Conservation (phyloP, 1,140 invertebrate genomes). For the Centruroides vittatus region DNA sequence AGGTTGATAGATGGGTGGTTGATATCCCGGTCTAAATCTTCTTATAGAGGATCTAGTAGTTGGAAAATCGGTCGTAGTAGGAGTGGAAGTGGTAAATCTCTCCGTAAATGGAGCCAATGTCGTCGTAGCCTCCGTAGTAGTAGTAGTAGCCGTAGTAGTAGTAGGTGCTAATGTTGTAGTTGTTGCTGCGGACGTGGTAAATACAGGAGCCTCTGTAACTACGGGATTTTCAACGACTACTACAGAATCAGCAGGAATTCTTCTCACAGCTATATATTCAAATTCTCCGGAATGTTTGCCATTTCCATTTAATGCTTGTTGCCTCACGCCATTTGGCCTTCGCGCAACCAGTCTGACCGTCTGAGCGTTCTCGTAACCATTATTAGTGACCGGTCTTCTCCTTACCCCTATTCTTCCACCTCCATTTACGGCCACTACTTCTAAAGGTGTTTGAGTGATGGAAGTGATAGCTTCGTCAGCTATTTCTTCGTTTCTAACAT, state of each 20-base stretch:
- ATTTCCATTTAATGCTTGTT: slow-evolving; percentile 1
- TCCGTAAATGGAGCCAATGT: background rate
- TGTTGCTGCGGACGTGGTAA: slow-evolving; percentile 1
- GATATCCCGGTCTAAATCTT: background rate
- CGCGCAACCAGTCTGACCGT: background rate
- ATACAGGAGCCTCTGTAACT: too few relatives aligned
- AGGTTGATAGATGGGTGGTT: background rate
- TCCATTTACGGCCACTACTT: background rate
- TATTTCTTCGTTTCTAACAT: background rate
- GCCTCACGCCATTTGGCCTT: background rate
- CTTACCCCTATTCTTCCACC: slow-evolving; percentile 3
- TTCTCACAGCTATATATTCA: slow-evolving; percentile 6
- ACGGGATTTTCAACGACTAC: background rate
- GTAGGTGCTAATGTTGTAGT: background rate
- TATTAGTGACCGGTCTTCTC: background rate
- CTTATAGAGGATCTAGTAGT: background rate
- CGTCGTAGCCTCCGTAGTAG: slow-evolving; percentile 4
- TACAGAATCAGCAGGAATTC: background rate
- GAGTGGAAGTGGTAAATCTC: background rate
- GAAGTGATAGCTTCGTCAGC: slow-evolving; percentile 1
- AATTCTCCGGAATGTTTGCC: background rate
- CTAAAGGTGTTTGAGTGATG: background rate
- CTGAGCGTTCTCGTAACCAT: background rate
- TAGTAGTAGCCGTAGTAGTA: slow-evolving; percentile 13
- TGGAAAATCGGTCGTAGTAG: background rate